Base-by-base conservation (phyloP, 2,797 vertebrate genomes). In the Champsocephalus esox region DNA sequence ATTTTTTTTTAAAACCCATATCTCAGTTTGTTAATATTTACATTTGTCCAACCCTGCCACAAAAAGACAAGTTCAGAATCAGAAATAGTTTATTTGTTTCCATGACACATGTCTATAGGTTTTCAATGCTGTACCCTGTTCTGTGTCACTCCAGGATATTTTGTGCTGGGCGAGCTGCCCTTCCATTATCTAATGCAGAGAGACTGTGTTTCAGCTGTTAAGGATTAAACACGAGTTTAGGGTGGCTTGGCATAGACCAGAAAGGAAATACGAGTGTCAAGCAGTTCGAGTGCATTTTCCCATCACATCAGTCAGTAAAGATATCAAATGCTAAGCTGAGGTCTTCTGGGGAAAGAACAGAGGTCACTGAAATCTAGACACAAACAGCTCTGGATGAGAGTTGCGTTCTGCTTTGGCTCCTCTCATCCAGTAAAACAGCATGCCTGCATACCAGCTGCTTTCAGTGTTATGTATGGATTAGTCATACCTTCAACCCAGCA, bases 321-420 rank as follows among this genome's bases (percentile, higher is more conserved):
- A 60, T 77, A 66, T 73, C 49, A 81, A 71, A 62, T 28, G 21
- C 54, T 56, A 38, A 77, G 58, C 64, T 44, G 43, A 67, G 21
- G 46, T 59, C 74, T 34, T 78, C 12, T 57, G 50, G 28, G 44
- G 88, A 83, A 90, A 89, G 57, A 68, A 0, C 82, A 92, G 83
- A 80, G 43, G 59, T 67, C 8, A 0, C 55, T 75, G 75, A 46
- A 63, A 59, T 12, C 60, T 67, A n/a, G 19, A 75, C 72, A 51
- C 19, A 28, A 14, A 86, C 76, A 79, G 7, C 58, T 67, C 46
- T 58, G 38, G 58, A 73, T 4, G 13, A 56, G 32, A 41, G 45
- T 73, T 66, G 7, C 38, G 66, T 66, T 76, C 80, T 87, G 72
- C 84, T 88, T 85, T 83, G 74, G 82, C 74, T 82, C 54, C 82